Conservation (phyloP, 2,797 vertebrate genomes). For the Catamblyrhynchus diadema region DNA sequence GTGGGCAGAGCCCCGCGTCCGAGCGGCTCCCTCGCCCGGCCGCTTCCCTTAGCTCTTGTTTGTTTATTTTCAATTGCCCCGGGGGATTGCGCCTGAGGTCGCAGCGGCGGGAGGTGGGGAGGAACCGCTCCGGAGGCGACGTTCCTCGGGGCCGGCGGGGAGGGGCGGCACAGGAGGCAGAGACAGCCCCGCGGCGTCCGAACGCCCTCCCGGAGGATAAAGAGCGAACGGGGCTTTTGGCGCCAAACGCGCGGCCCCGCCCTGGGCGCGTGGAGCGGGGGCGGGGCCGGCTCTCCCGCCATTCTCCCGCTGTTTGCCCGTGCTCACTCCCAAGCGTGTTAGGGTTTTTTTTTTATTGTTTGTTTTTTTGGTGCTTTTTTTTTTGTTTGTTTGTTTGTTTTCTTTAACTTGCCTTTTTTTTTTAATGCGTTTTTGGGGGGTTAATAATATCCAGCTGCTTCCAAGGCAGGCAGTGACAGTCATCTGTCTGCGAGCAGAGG, state of each 20-base stretch:
- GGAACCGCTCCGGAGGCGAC: not conserved
- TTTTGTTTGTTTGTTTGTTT: not conserved
- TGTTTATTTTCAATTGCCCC: not conserved
- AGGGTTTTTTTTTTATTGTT: conserved; percentile 14
- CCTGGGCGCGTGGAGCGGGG: conserved; percentile 16
- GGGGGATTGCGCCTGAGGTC: not conserved
- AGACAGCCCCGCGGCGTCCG: not conserved
- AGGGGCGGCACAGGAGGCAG: not conserved
- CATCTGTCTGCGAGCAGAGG: conserved; percentile 83
- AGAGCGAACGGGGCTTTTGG: conserved; percentile 69
- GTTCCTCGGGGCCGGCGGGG: not conserved
- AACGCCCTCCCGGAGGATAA: not conserved
- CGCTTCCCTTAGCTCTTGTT: not conserved
- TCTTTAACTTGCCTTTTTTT: conserved; percentile 14
- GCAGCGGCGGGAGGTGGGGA: not conserved
- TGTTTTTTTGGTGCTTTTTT: not conserved
- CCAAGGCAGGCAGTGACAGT: conserved; percentile 85
- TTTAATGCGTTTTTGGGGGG: conserved; percentile 8
- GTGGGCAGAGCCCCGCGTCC: not conserved
- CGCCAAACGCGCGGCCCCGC: conserved; percentile 78
- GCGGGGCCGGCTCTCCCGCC: not conserved
- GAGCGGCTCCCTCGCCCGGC: not conserved
- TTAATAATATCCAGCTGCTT: conserved; percentile 85
- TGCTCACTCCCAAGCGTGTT: conserved; percentile 77
- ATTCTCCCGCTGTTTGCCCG: not conserved